A percentile compares a stretch with the other conserved stretches of the same genome.
Evolutionary conservation across 2,888 invertebrate species (phyloP).

Genomic region (Allacma fusca): DNA sequence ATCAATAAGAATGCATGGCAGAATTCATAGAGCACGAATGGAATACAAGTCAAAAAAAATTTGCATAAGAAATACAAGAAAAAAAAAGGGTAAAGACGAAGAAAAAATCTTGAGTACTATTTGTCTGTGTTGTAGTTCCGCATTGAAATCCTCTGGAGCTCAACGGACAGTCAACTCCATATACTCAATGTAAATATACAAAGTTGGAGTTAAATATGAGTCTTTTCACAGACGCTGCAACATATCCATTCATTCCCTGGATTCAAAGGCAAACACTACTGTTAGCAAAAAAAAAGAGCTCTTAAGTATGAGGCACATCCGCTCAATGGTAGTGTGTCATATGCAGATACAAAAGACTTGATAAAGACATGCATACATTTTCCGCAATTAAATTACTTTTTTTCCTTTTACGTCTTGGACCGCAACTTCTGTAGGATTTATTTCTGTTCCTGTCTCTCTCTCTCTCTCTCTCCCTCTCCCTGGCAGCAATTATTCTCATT

Average conservation of each 20-base stretch:
- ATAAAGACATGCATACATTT: background rate
- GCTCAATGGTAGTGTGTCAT: background rate
- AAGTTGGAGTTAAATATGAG: background rate
- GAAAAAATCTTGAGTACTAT: background rate
- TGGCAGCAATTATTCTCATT: no score
- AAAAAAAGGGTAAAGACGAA: background rate
- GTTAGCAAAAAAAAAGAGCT: no score
- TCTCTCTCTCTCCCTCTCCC: background rate
- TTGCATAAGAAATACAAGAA: background rate
- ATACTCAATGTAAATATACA: background rate
- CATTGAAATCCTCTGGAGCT: conserved; percentile 33
- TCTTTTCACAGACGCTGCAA: background rate
- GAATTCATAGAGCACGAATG: background rate
- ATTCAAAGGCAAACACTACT: no score
- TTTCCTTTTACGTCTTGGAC: background rate
- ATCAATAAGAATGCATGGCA: background rate
- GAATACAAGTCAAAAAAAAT: background rate
- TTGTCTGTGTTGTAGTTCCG: conserved; percentile 22
- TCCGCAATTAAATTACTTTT: conserved; percentile 23
- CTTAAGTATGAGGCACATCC: background rate
- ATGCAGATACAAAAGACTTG: background rate
- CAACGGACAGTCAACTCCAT: conserved; percentile 34
- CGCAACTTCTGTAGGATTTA: background rate
- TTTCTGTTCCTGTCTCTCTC: no score
- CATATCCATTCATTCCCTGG: no score